phyloP scores from a whole-genome alignment of 2,797 vertebrate species.

The Myotis findleyi region DNA sequence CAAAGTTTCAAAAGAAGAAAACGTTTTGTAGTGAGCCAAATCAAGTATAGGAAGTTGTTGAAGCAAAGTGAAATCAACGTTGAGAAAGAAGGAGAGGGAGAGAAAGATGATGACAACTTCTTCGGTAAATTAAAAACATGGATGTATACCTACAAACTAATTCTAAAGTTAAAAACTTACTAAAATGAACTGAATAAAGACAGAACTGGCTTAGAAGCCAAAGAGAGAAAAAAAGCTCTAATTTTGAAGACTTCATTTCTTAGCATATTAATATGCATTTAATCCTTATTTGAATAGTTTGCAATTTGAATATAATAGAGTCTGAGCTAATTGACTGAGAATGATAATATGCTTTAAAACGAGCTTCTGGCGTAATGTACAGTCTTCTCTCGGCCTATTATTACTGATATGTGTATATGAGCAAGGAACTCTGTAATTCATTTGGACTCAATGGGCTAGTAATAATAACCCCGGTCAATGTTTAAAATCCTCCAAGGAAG shows the following conservation, averaged over 20 bases:
- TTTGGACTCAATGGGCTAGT: neutral
- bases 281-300: slow-evolving; percentile 64
- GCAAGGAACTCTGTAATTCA: slow-evolving; percentile 46
- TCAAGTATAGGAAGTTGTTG: neutral
- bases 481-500: slow-evolving; percentile 51
- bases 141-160: slow-evolving; percentile 21
- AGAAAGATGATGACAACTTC: neutral
- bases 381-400: slow-evolving; percentile 52
- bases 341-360: slow-evolving; percentile 69
- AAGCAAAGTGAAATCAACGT: slow-evolving; percentile 27
- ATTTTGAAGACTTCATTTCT: slow-evolving; percentile 60
- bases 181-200: slow-evolving; percentile 32
- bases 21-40: neutral
- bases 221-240: neutral
- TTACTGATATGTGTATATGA: slow-evolving; percentile 43
- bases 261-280: slow-evolving; percentile 43
- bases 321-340: slow-evolving; percentile 64
- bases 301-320: slow-evolving; percentile 55
- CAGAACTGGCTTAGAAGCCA: slow-evolving; percentile 1
- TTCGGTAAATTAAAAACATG: neutral
- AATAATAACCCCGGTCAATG: slow-evolving; percentile 12
- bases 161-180: slow-evolving; percentile 12
- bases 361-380: slow-evolving; percentile 46
- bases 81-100: neutral
- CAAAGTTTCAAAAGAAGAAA: slow-evolving; percentile 17